phyloP scores from a whole-genome alignment of 1,140 invertebrate genomes.

The Penaeus indicus region DNA sequence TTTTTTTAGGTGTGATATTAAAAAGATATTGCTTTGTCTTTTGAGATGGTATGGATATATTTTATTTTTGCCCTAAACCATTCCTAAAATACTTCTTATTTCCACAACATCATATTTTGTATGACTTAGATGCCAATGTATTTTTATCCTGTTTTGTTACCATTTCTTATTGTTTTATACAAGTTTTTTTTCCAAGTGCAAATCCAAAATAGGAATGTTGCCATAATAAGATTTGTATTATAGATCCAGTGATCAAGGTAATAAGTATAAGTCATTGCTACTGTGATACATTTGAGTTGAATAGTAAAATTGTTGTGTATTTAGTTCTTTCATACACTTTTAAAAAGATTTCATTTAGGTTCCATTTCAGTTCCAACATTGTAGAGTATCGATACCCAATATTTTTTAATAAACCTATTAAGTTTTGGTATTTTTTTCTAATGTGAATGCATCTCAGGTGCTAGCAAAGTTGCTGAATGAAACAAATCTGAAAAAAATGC shows the following conservation, averaged over 20 bases:
- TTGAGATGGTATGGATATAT: not conserved
- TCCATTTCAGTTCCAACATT: too few species aligned
- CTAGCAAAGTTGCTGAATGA: too few species aligned
- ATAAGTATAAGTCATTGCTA: slow-evolving; percentile 49
- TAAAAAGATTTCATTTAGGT: slow-evolving; percentile 4
- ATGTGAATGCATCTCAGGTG: too few species aligned
- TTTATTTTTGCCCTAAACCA: slow-evolving; percentile 27
- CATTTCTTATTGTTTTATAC: not conserved
- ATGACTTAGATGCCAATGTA: slow-evolving; percentile 3
- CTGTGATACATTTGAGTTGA: slow-evolving; percentile 55
- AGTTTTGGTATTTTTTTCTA: too few species aligned
- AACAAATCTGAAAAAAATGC: too few species aligned
- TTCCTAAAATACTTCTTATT: slow-evolving; percentile 38
- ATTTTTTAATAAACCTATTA: too few species aligned
- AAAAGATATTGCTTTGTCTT: not conserved
- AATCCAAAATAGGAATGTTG: slow-evolving; percentile 44
- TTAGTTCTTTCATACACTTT: slow-evolving; percentile 29
- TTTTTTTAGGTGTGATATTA: too few species aligned
- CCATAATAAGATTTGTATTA: slow-evolving; percentile 52
- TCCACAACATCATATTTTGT: slow-evolving; percentile 30
- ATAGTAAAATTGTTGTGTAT: slow-evolving; percentile 29
- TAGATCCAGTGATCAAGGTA: slow-evolving; percentile 33
- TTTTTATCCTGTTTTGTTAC: slow-evolving; percentile 23
- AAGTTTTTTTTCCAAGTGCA: not conserved
- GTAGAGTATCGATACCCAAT: too few species aligned